Percentiles rank a stretch among this genome's conserved stretches.
These are phyloP conservation scores for Podiceps cristatus DNA, from an alignment of 2,113 vertebrate genomes.

Conservation along the genomic window DNA sequence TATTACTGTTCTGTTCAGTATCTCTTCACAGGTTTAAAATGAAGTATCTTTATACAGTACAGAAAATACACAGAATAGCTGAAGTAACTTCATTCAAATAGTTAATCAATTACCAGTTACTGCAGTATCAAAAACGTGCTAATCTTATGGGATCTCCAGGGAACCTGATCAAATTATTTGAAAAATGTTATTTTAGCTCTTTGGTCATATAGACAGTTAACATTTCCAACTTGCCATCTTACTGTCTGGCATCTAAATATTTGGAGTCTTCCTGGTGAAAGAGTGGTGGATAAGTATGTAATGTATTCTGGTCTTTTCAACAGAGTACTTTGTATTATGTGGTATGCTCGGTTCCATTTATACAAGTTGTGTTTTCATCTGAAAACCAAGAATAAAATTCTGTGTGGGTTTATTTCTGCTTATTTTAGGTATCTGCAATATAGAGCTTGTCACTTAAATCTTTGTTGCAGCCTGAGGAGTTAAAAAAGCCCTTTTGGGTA, in stretches of 20 bases:
- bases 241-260: not conserved
- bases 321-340: not conserved
- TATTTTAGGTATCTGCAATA: constrained; percentile 41
- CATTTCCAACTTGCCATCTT: not conserved
- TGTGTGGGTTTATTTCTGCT: constrained; percentile 34
- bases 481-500: not conserved
- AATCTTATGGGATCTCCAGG: not conserved
- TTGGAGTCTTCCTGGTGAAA: not conserved
- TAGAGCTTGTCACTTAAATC: constrained; percentile 50
- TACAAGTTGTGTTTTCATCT: constrained; percentile 23
- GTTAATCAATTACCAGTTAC: not conserved
- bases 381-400: constrained; percentile 51
- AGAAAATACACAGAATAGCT: not conserved
- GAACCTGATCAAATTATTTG: not conserved
- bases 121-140: not conserved
- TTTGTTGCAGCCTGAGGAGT: constrained; percentile 29
- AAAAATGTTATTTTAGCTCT: not conserved
- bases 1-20: not conserved
- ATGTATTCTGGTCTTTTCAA: not conserved
- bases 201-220: not conserved
- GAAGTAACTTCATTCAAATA: not conserved
- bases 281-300: not conserved
- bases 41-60: not conserved
- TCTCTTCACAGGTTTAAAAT: too few relatives aligned
- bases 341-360: not conserved